Evolutionary conservation across 2,888 invertebrate genomes (phyloP).

Genomic region (Lasioglossum pauxillum): DNA sequence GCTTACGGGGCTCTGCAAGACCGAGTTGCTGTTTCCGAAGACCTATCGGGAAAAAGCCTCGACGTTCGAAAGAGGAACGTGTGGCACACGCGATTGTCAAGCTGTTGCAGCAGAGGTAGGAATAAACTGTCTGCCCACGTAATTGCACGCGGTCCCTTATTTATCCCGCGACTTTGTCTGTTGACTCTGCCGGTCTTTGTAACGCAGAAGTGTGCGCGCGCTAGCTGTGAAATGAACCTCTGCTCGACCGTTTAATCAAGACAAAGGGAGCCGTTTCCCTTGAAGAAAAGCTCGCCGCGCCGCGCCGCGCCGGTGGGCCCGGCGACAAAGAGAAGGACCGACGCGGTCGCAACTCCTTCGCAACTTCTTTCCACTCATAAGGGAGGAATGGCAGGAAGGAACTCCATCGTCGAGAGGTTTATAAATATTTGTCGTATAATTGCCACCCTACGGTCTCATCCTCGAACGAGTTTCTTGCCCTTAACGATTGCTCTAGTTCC

Average conservation of each 20-base stretch:
- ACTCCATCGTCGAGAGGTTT: constrained; percentile 33
- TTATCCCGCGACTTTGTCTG: constrained; percentile 55
- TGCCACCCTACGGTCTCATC: neutral
- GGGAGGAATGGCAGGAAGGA: neutral
- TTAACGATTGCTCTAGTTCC: neutral
- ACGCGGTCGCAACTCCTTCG: neutral
- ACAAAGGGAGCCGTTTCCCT: constrained; percentile 26
- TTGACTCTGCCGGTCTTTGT: constrained; percentile 37
- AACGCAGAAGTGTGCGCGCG: neutral
- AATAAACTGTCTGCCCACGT: constrained; percentile 64
- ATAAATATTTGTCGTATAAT: constrained; percentile 24
- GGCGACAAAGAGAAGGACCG: neutral
- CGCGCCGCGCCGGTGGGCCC: neutral
- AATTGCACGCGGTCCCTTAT: constrained; percentile 59
- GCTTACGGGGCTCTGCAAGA: constrained; percentile 44
- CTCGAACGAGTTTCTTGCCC: neutral
- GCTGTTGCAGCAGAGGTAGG: constrained; percentile 35
- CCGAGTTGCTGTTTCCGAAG: constrained; percentile 50
- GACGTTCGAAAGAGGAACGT: constrained; percentile 43
- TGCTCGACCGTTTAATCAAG: constrained; percentile 47
- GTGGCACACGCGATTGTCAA: constrained; percentile 42
- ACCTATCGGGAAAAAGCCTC: constrained; percentile 62
- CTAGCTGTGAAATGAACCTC: constrained; percentile 35
- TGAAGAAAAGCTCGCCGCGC: neutral
- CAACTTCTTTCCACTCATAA: neutral